Percentiles rank a stretch among this genome's conserved stretches.
phyloP scores from a whole-genome alignment of 2,113 vertebrate genomes.

The Solea senegalensis region DNA sequence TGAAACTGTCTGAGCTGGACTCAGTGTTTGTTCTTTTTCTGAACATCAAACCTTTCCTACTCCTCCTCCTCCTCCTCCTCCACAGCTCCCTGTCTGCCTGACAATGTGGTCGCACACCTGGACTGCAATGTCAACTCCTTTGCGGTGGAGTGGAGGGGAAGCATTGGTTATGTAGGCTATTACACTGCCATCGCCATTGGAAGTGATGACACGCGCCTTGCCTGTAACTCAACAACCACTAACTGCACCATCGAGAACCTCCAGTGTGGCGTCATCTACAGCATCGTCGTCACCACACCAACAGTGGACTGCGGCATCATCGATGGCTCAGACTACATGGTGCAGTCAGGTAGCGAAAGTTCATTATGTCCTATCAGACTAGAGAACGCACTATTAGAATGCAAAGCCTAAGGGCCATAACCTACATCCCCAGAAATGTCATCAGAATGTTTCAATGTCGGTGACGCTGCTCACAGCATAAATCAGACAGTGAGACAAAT shows the following conservation, averaged over 20 bases:
- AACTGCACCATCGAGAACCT: conserved; percentile 74
- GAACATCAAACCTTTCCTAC: neutral
- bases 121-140: conserved; percentile 72
- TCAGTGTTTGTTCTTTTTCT: neutral
- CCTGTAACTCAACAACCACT: conserved; percentile 64
- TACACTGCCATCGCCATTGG: conserved; percentile 78
- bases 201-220: conserved; percentile 42
- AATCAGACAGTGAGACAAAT: no score
- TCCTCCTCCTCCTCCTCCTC: neutral
- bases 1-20: neutral
- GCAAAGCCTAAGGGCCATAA: no score
- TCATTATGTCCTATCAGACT: no score
- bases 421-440: no score
- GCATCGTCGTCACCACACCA: conserved; percentile 71
- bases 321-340: conserved; percentile 67
- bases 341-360: conserved; percentile 75
- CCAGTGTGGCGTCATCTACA: conserved; percentile 76
- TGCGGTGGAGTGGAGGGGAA: conserved; percentile 74
- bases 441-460: no score
- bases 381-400: neutral
- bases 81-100: conserved; percentile 80
- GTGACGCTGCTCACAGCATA: no score
- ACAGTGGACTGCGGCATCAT: conserved; percentile 63
- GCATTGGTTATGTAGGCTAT: neutral
- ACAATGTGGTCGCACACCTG: conserved; percentile 62